Base-by-base conservation (phyloP, 1,140 invertebrate species). In the Plodia interpunctella region DNA sequence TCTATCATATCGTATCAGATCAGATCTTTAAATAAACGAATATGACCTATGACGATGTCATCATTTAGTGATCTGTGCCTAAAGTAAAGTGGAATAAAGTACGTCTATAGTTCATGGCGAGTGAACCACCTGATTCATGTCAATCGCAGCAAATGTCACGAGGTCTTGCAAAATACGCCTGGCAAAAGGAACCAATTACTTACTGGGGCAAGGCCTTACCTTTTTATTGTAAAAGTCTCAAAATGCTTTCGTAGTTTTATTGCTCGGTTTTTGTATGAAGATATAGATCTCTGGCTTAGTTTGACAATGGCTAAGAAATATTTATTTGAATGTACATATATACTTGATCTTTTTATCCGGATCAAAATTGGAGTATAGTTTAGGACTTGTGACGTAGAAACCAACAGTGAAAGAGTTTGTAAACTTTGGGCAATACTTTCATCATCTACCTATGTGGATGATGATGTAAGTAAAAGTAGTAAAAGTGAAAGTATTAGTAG, bases 61-160 rank as follows among this genome's bases (percentile, higher is more conserved):
- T 35, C 4, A 5, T 35, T 11, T 35, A n/a, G n/a, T n/a, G n/a
- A 35, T 35, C 38, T 0, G 38, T 44, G 15, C 13, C 38, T 44
- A 44, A 44, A 44, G 15, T 44, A 44, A 44, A 44, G n/a, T 44
- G 15, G 38, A 15, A n/a, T 17, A 1, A n/a, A 44, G 38, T n/a
- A 17, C 5, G 38, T 44, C 13, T 15, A 44, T 44, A 44, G 38
- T 44, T 44, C 38, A 44, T 44, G 38, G 38, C 38, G 15, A 44
- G 30, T 32, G 9, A 53, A n/a, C 21, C 10, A 25, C 10, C 21
- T 53, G 51, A 53, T 53, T 53, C 5, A 53, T 53, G 51, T 53
- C 51, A 53, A 53, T 25, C 20, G 13, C 8, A n/a, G 38, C 38
- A 53, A 53, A 53, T 53, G 51, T 53, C 51, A 53, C 11, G 51